Conservation (phyloP, 2,113 vertebrate genomes). For the Puffinus mauretanicus region DNA sequence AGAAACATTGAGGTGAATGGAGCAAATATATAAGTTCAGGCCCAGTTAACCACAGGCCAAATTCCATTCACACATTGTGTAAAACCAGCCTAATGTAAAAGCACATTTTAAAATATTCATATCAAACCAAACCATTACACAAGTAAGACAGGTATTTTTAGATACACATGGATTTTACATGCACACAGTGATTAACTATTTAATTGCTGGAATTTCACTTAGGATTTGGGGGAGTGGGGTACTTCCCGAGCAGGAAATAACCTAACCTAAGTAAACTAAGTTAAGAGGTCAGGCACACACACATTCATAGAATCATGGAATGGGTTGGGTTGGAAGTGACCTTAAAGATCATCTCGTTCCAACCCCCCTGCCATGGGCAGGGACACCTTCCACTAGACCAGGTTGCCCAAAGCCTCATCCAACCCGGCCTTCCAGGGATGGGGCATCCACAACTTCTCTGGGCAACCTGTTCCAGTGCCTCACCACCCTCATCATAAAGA, state of each 20-base stretch:
- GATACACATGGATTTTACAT: neutral
- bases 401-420: too few relatives aligned
- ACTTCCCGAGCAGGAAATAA: neutral
- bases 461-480: too few relatives aligned
- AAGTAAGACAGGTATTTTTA: neutral
- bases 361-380: too few relatives aligned
- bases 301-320: neutral
- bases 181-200: neutral
- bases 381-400: too few relatives aligned
- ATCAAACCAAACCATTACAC: neutral
- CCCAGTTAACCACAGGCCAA: neutral
- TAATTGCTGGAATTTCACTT: neutral
- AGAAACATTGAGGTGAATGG: accelerated
- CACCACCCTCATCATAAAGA: too few relatives aligned
- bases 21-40: neutral
- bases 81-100: neutral
- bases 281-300: neutral
- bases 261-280: neutral
- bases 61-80: neutral
- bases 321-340: too few relatives aligned
- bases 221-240: neutral
- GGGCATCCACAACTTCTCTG: too few relatives aligned
- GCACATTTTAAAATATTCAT: constrained; percentile 3
- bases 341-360: too few relatives aligned
- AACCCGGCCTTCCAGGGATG: too few relatives aligned